Percentiles rank a stretch among this genome's conserved stretches.
phyloP scores from a whole-genome alignment of 2,888 invertebrate species.

The Eumacrocentrus americanus region DNA sequence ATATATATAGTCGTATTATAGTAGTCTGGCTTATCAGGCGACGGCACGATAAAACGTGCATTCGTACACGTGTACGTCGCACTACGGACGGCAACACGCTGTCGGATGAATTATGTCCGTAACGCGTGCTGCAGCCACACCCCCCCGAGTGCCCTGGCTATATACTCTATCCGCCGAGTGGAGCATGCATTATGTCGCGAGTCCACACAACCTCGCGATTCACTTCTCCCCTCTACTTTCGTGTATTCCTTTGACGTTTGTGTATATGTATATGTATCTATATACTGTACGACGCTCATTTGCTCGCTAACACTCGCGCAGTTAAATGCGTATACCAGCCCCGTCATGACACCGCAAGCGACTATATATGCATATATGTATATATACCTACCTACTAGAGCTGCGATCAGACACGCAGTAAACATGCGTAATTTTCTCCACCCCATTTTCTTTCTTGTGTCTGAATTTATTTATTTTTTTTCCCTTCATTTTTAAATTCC shows the following conservation, averaged over 20 bases:
- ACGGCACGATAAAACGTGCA: slow-evolving; percentile 43
- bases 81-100: slow-evolving; percentile 29
- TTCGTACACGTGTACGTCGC: slow-evolving; percentile 44
- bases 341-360: no score
- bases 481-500: no score
- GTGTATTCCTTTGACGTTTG: background rate
- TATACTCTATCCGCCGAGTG: slow-evolving; percentile 34
- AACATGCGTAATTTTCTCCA: no score
- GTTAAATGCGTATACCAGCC: no score
- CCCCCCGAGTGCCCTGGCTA: slow-evolving; percentile 38
- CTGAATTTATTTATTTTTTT: no score
- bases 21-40: slow-evolving; percentile 18
- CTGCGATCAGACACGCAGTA: slow-evolving; percentile 10
- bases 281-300: background rate
- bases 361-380: no score
- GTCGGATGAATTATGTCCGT: slow-evolving; percentile 53
- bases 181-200: slow-evolving; percentile 42
- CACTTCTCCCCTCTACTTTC: slow-evolving; percentile 3
- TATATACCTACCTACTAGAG: no score
- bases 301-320: no score
- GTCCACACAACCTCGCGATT: slow-evolving; percentile 19
- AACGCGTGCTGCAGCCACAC: slow-evolving; percentile 55
- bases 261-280: background rate
- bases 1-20: background rate
- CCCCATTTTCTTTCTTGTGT: background rate